phyloP scores from a whole-genome alignment of 2,113 vertebrate genomes.

The Ceratotherium simum region DNA sequence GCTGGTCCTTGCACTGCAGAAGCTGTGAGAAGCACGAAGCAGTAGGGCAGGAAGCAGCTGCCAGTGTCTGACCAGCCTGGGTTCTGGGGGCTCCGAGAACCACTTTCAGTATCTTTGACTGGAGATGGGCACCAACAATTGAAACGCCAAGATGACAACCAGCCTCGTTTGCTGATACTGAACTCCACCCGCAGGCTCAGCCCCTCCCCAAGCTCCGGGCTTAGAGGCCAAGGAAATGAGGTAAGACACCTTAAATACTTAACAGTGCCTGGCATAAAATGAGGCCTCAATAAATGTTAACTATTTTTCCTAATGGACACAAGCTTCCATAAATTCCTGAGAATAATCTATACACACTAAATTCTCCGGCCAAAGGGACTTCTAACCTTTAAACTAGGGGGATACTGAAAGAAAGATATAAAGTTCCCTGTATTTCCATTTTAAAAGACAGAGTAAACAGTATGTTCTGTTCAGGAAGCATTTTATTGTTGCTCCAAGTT shows the following conservation, averaged over 20 bases:
- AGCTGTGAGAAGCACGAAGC: fast-evolving
- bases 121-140: fast-evolving
- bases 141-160: too few species aligned
- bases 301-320: background rate
- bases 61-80: fast-evolving
- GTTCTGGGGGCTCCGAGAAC: background rate
- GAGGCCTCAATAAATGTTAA: background rate
- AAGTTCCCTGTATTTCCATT: background rate
- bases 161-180: background rate
- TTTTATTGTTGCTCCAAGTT: constrained; percentile 82
- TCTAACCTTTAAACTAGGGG: background rate
- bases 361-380: background rate
- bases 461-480: constrained; percentile 30
- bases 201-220: background rate
- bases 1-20: fast-evolving
- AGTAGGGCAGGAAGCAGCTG: too few species aligned
- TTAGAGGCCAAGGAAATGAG: background rate
- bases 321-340: background rate
- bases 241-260: fast-evolving
- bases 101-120: background rate
- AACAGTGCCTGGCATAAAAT: background rate
- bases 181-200: background rate
- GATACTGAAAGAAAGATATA: background rate
- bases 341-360: background rate
- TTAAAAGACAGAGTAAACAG: background rate